Conservation (phyloP, 1,140 invertebrate species). For the Drosophila watanabei region DNA sequence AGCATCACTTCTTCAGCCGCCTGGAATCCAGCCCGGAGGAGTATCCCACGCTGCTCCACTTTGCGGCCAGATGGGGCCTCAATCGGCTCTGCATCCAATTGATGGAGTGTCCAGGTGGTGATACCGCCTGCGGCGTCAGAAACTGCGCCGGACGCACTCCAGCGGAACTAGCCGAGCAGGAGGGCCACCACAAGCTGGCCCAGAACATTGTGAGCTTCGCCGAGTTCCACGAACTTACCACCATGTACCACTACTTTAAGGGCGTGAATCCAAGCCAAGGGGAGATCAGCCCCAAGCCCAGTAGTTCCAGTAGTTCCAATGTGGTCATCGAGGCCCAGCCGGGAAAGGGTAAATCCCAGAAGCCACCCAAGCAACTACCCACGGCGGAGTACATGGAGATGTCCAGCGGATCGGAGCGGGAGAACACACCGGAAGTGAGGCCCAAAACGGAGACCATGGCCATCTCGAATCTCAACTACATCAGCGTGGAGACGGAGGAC, state of each 20-base stretch:
- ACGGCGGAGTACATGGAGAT: conserved; percentile 84
- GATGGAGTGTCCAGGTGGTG: conserved; percentile 93
- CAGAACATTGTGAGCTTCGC: conserved; percentile 91
- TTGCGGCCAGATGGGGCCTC: conserved; percentile 94
- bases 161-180: conserved; percentile 91
- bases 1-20: conserved; percentile 73
- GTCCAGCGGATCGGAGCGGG: conserved; percentile 82
- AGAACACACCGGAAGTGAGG: conserved; percentile 73
- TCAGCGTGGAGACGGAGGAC: conserved; percentile 81
- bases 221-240: conserved; percentile 93
- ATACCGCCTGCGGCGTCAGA: conserved; percentile 91
- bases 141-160: conserved; percentile 93
- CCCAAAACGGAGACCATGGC: conserved; percentile 74
- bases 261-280: conserved; percentile 87
- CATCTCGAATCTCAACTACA: conserved; percentile 84
- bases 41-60: conserved; percentile 95
- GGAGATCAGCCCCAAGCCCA: conserved; percentile 52
- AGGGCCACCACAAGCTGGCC: conserved; percentile 90
- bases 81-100: conserved; percentile 93
- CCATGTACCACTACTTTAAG: conserved; percentile 93
- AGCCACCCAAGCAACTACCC: conserved; percentile 66
- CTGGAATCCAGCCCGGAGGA: conserved; percentile 89
- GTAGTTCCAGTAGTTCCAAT: conserved; percentile 22
- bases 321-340: conserved; percentile 73
- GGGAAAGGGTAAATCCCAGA: conserved; percentile 42